phyloP scores from a whole-genome alignment of 2,888 invertebrate genomes.

The Troides helena region DNA sequence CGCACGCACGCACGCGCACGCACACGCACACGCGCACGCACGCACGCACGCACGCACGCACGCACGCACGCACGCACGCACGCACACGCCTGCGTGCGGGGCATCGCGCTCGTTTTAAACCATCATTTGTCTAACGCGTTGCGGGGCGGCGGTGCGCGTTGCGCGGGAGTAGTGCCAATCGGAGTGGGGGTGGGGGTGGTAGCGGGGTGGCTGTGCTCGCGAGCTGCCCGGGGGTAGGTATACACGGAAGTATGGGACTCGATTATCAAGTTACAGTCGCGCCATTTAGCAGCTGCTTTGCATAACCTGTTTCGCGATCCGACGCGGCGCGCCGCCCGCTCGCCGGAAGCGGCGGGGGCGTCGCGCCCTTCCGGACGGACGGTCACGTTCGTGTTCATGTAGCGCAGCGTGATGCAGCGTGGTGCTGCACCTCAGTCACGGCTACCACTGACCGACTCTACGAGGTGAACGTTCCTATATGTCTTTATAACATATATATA shows the following conservation, averaged over 20 bases:
- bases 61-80: too few species aligned
- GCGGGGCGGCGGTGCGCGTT: constrained; percentile 34
- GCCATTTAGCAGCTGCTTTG: constrained; percentile 61
- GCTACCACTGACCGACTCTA: too few species aligned
- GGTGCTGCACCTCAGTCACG: too few species aligned
- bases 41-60: too few species aligned
- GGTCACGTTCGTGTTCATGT: too few species aligned
- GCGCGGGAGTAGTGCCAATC: constrained; percentile 25
- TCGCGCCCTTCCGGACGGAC: too few species aligned
- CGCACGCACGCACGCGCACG: too few species aligned
- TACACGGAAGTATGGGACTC: constrained; percentile 31
- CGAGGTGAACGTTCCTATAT: too few species aligned
- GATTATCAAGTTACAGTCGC: constrained; percentile 61
- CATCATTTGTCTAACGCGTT: constrained; percentile 49
- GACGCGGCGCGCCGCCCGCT: constrained; percentile 29
- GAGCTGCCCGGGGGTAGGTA: background rate
- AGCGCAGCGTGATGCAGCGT: too few species aligned
- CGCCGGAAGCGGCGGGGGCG: background rate
- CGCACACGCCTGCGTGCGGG: constrained; percentile 11
- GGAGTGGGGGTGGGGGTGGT: too few species aligned
- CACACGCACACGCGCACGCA: too few species aligned
- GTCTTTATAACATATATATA: too few species aligned
- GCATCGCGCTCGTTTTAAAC: constrained; percentile 38
- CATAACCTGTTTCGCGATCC: constrained; percentile 60
- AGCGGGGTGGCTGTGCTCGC: constrained; percentile 16